phyloP scores from a whole-genome alignment of 1,140 invertebrate genomes.

The Phocides pigmalion region DNA sequence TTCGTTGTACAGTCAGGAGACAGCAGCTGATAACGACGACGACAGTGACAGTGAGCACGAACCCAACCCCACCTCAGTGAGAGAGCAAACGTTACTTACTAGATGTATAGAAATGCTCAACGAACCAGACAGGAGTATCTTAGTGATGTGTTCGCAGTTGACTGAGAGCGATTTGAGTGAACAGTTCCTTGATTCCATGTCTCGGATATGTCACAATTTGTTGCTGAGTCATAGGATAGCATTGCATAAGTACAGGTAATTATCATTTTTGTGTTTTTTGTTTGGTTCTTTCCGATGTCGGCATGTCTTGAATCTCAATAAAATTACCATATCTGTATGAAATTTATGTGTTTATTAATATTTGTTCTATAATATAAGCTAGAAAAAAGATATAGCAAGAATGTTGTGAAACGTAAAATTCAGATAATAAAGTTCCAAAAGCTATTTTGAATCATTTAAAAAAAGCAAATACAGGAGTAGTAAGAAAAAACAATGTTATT shows the following conservation, averaged over 20 bases:
- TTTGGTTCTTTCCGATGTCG: no score
- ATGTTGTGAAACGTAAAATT: no score
- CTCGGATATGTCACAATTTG: conserved; percentile 91
- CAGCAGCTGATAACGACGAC: conserved; percentile 77
- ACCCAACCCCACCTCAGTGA: conserved; percentile 62
- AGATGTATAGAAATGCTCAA: conserved; percentile 85
- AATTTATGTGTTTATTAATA: no score
- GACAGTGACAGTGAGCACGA: conserved; percentile 82
- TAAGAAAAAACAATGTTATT: no score
- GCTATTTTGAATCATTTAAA: no score
- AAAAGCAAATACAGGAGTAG: no score
- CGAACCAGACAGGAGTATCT: conserved; percentile 84
- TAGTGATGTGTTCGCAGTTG: conserved; percentile 85
- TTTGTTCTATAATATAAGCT: no score
- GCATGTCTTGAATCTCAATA: no score
- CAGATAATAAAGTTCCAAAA: no score
- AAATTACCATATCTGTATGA: no score
- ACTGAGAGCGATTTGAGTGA: conserved; percentile 85
- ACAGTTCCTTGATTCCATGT: conserved; percentile 86
- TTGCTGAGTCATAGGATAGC: conserved; percentile 90
- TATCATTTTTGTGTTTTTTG: no score
- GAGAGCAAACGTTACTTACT: conserved; percentile 69
- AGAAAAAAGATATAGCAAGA: no score
- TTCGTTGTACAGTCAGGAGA: conserved; percentile 77
- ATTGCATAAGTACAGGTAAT: conserved; percentile 89